Conservation (phyloP, 2,797 vertebrate genomes). For the Neomorphus geoffroyi region DNA sequence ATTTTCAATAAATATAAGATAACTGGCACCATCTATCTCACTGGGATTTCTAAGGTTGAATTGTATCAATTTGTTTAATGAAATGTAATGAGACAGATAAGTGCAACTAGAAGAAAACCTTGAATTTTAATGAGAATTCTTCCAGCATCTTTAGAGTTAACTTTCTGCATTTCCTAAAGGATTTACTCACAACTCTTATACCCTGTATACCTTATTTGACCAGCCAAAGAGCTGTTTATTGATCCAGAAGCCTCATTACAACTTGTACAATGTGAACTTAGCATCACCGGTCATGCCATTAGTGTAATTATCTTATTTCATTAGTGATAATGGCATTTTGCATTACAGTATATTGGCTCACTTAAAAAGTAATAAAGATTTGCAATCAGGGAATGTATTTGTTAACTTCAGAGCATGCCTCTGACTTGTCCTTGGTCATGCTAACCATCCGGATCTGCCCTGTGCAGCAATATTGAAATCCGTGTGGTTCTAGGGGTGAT, state of each 20-base stretch:
- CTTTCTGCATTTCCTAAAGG: neutral
- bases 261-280: conserved; percentile 66
- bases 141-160: conserved; percentile 47
- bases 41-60: neutral
- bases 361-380: conserved; percentile 69
- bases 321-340: conserved; percentile 67
- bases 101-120: neutral
- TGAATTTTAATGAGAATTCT: neutral
- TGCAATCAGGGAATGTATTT: conserved; percentile 1
- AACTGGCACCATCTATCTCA: neutral
- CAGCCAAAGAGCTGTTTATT: conserved; percentile 62
- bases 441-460: neutral
- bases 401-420: conserved; percentile 45
- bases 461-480: neutral
- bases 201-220: conserved; percentile 13
- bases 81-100: neutral
- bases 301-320: conserved; percentile 75
- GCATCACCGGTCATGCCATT: conserved; percentile 67
- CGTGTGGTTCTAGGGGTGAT: neutral
- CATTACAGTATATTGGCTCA: conserved; percentile 61
- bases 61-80: neutral
- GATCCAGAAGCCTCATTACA: conserved; percentile 71
- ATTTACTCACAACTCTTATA: conserved; percentile 10
- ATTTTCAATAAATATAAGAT: neutral
- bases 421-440: conserved; percentile 11